Evolutionary conservation across 2,113 vertebrate genomes (phyloP).

Genomic region (Nesoenas mayeri): DNA sequence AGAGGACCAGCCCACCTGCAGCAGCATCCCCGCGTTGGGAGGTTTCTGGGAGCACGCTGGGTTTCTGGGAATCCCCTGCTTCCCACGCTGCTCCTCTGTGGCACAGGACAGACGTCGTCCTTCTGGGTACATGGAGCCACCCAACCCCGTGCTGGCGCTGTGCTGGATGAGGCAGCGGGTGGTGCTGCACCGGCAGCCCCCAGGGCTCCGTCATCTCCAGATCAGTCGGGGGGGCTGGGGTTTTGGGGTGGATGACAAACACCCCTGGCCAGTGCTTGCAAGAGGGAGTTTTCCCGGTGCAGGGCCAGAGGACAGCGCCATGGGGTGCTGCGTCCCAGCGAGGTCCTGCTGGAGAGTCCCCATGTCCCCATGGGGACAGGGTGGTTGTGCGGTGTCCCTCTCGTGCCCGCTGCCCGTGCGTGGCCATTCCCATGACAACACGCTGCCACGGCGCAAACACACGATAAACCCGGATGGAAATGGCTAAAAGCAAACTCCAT

Average conservation of each 20-base stretch:
- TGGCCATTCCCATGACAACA: neutral
- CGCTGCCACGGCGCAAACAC: neutral
- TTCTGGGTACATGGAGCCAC: too few relatives aligned
- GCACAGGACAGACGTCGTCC: too few relatives aligned
- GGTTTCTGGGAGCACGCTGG: too few relatives aligned
- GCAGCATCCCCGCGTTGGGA: too few relatives aligned
- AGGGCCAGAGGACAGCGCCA: neutral
- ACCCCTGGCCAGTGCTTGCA: fast-evolving
- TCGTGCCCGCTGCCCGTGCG: neutral
- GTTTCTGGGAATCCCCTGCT: too few relatives aligned
- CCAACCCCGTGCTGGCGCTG: too few relatives aligned
- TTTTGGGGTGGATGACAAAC: fast-evolving
- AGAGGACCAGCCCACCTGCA: too few relatives aligned
- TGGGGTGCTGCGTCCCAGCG: neutral
- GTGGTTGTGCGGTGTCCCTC: neutral
- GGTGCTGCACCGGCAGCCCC: neutral
- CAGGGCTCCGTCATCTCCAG: neutral
- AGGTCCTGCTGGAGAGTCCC: neutral
- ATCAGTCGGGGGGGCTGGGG: fast-evolving
- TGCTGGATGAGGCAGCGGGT: too few relatives aligned
- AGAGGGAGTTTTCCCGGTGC: fast-evolving
- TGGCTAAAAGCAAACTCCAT: neutral
- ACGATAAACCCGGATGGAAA: neutral
- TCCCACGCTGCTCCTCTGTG: too few relatives aligned
- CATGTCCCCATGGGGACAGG: fast-evolving